Base-by-base conservation (phyloP, 2,113 vertebrate species). In the Murina feae region DNA sequence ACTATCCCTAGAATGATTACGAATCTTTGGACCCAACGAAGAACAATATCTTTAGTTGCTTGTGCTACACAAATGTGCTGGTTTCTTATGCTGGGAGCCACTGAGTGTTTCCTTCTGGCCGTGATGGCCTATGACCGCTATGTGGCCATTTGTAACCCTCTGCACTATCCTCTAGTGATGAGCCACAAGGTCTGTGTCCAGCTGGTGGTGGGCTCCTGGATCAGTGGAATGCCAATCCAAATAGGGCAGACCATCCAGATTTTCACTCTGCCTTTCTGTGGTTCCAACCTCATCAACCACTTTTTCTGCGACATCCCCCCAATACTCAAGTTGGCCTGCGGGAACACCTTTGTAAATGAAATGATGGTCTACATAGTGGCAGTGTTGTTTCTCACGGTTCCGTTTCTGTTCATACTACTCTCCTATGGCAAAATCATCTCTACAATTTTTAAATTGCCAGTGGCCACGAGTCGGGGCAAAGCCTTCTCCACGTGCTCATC, bases 401-500 rank as follows among this genome's bases (percentile, higher is more conserved):
- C 93, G 0, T 91, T 91, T 53, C 14, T 93, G 37, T 8, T 86
- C 13, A 95, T 94, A 6, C 16, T 95, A 6, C 4, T 58, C 18
- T 97, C 95, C 18, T 97, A 97, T 4, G 28, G 74, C 32, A 97
- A 93, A 92, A 97, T 98, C 53, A 88, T 83, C 60, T 93, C 74
- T 32, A 82, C 81, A 9, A 30, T 97, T 8, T 37, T 96, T 1
- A 96, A 91, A 28, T 1, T 98, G 10, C 44, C 82, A 2, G 95
- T 93, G 30, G 32, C 81, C 35, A 89, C 87, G 18, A 32, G 93
- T 68, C 42, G 16, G 21, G 5, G 21, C 35, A 97, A 95, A 79
- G 90, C 94, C 13, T 97, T 97, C 58, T 97, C 95, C 2, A 96
- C 96, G 16, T n/a, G n/a, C n/a, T n/a, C n/a, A n/a, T n/a, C n/a